phyloP scores from a whole-genome alignment of 2,113 vertebrate genomes.

The Gavialis gangeticus region DNA sequence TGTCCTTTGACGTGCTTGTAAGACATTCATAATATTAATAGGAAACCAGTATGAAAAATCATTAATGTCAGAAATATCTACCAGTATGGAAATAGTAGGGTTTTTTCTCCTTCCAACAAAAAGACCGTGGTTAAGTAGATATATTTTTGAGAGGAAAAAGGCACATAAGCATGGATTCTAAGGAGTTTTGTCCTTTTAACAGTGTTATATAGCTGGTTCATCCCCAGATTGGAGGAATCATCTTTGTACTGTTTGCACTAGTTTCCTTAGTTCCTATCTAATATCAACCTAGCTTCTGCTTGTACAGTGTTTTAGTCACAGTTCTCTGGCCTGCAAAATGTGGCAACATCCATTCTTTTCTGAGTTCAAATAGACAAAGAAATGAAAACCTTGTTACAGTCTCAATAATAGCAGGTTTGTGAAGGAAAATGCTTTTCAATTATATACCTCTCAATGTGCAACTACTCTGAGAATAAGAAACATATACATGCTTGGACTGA shows the following conservation, averaged over 20 bases:
- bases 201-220: conserved; percentile 45
- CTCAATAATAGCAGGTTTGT: conserved; percentile 60
- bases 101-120: conserved; percentile 17
- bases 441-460: conserved; percentile 73
- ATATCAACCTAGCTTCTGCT: conserved; percentile 67
- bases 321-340: conserved; percentile 62
- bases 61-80: conserved; percentile 1
- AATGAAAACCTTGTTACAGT: conserved; percentile 59
- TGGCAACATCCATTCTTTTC: conserved; percentile 60
- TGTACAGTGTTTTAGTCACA: conserved; percentile 58
- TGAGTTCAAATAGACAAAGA: conserved; percentile 70
- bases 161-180: conserved; percentile 27
- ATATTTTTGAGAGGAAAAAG: conserved; percentile 45
- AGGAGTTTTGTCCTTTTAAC: conserved; percentile 22
- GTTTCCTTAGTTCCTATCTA: conserved; percentile 71
- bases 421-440: conserved; percentile 71
- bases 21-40: conserved; percentile 40
- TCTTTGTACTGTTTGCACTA: conserved; percentile 78
- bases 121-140: conserved; percentile 45
- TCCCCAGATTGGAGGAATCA: conserved; percentile 52
- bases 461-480: conserved; percentile 69
- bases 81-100: not conserved
- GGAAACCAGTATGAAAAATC: conserved; percentile 34
- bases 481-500: conserved; percentile 49
- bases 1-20: conserved; percentile 45